phyloP scores from a whole-genome alignment of 92 coral and sea anemone genomes.

The Heliopora coerulea region DNA sequence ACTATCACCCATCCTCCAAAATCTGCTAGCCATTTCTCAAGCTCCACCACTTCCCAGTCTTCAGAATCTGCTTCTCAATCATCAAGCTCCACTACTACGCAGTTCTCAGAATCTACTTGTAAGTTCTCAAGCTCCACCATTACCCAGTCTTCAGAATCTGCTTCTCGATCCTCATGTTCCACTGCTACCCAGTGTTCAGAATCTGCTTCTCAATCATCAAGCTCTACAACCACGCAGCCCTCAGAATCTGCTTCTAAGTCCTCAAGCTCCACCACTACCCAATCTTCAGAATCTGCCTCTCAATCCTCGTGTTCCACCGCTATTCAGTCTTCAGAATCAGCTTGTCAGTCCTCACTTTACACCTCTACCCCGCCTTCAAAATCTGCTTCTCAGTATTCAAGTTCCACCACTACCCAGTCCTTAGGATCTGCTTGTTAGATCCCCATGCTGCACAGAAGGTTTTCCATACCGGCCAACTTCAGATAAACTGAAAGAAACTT shows the following conservation, averaged over 20 bases:
- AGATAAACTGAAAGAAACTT: slow-evolving; percentile 16
- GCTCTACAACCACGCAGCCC: too few relatives aligned
- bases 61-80: background rate
- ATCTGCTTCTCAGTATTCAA: too few relatives aligned
- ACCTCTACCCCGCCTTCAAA: background rate
- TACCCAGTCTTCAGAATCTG: too few relatives aligned
- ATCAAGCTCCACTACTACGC: too few relatives aligned
- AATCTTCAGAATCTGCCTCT: background rate
- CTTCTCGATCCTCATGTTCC: too few relatives aligned
- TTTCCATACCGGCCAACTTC: slow-evolving; percentile 24
- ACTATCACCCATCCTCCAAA: background rate
- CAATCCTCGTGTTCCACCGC: background rate
- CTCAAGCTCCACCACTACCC: background rate
- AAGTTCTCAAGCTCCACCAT: too few relatives aligned
- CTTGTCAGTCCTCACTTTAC: background rate
- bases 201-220: too few relatives aligned
- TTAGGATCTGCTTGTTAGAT: too few relatives aligned
- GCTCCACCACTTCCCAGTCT: background rate
- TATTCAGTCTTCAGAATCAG: slow-evolving; percentile 2
- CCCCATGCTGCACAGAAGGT: slow-evolving; percentile 3
- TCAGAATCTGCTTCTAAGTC: background rate
- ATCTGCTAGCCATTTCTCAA: background rate
- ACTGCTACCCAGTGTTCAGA: too few relatives aligned
- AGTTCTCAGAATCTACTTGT: too few relatives aligned
- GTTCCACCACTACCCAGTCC: too few relatives aligned